A percentile compares a stretch with the other conserved stretches of the same genome.
Conservation (phyloP, 2,888 invertebrate species). For the Sinhomidia bicolor region DNA sequence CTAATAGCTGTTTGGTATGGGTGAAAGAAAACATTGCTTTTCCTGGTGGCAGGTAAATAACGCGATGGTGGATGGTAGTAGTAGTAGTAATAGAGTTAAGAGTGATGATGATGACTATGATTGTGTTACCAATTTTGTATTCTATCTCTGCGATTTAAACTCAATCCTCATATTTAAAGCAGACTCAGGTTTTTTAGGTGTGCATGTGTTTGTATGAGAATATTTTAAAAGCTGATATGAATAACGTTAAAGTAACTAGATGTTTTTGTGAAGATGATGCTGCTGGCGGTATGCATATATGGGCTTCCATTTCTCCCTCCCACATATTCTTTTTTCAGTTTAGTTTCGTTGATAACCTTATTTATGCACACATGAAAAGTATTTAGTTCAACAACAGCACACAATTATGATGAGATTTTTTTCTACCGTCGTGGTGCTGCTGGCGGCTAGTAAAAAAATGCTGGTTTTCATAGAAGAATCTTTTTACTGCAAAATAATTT, state of each 20-base stretch:
- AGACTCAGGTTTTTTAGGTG: conserved; percentile 32
- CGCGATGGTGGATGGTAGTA: not conserved
- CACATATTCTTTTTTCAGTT: conserved; percentile 19
- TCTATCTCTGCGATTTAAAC: conserved; percentile 1
- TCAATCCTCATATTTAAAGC: conserved; percentile 43
- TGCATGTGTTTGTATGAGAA: not conserved
- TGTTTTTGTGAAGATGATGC: not conserved
- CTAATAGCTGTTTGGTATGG: not conserved
- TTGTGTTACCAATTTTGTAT: conserved; percentile 32
- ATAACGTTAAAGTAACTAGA: conserved; percentile 9
- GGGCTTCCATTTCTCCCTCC: not conserved
- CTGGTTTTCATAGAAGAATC: conserved; percentile 23
- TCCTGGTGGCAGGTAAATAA: not conserved
- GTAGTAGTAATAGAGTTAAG: not conserved
- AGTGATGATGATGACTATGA: conserved; percentile 25
- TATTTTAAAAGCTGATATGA: conserved; percentile 49
- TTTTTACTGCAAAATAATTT: conserved; percentile 18
- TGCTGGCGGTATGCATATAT: not conserved
- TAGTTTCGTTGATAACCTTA: conserved; percentile 47
- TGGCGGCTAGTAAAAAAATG: not conserved
- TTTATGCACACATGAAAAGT: conserved; percentile 55
- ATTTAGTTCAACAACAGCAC: conserved; percentile 43
- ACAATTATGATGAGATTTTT: conserved; percentile 42
- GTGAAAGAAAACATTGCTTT: conserved; percentile 34
- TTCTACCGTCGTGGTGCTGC: not conserved